Evolutionary conservation across 2,113 vertebrate species (phyloP), one percentile per base, ranked within the genome.

Genomic region (Hypocryptadius cinnamomeus): DNA sequence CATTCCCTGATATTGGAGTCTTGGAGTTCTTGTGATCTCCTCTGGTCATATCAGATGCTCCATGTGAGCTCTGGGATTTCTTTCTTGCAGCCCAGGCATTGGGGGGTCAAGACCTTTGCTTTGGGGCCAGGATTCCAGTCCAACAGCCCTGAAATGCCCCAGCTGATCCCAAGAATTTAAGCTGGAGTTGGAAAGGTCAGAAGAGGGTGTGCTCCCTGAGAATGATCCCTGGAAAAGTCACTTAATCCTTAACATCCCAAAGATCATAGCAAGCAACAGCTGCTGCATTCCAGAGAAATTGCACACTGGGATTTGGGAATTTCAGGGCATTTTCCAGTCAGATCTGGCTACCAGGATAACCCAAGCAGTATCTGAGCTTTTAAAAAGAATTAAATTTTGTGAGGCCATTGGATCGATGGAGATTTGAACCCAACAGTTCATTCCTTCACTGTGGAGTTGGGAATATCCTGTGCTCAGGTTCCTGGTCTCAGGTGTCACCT

Each of bases 11-110:
- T 24, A 18, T 2, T 45, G 31, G 35, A 8, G 44, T 17, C 30
- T 22, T 51, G 63, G 21, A 44, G 40, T 15, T 83, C 68, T 30
- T 0, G 0, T 37, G 60, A 64, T 20, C 13, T 5, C 5, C 45
- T 65, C 64, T 61, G 39, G 17, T 50, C 30, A 54, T 21, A 25
- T 31, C 33, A 51, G 35, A 33, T 25, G 18, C 21, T 42, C 61
- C 11, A 11, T 23, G 10, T n/a, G 69, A 73, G 61, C 65, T n/a
- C 25, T 59, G 39, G 2, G 13, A 18, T 63, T 79, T 59, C 39
- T 76, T 85, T 54, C 15, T 54, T 65, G 31, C 39, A 65, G 22
- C 35, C 27, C 54, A 39, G 48, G 42, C 3, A 35, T 22, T 47
- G n/a, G 28, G 12, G 20, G 39, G 18, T 63, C n/a, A 56, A 33